Base-by-base conservation (phyloP, 2,113 vertebrate genomes). In the Heterotis niloticus region DNA sequence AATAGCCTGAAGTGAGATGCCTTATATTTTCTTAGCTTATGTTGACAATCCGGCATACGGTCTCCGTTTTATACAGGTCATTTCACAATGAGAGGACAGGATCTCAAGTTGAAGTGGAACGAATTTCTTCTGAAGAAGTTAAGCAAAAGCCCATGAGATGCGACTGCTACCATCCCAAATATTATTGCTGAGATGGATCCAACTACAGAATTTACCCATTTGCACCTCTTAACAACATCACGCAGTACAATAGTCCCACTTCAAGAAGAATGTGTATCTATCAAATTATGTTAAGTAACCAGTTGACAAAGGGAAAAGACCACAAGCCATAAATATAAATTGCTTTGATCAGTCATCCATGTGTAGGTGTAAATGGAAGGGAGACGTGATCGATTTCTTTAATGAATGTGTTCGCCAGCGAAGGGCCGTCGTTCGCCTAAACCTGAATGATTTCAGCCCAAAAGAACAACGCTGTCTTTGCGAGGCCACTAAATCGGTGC, bases 21-120 rank as follows among this genome's bases (percentile, higher is more conserved):
- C 84, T 52, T 54, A 10, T 7, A 80, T 83, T 82, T 81, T 29
- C 81, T 62, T 71, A 66, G 81, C 52, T 82, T 80, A 83, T 62
- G 82, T 87, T 89, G 82, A 81, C 83, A 87, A 78, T 59, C 34
- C 76, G 79, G 17, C 70, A 70, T 79, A 83, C 88, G 87, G 84
- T 87, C 88, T 82, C 79, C 23, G 66, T 69, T 73, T 75, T 78
- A 64, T 23, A 75, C 12, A 24, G 44, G 64, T 57, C 51, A 56
- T 74, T 10, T 59, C 62, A 51, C 34, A 71, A 51, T 5, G 17
- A 79, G 66, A 59, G 60, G 34, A 34, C 57, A 67, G 26, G 26
- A 34, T 66, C 59, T 28, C 64, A 26, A 80, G 24, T 20, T 52
- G 23, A 54, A 60, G 52, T 34, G 20, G 54, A 18, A 34, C 51